Evolutionary conservation across 2,113 vertebrate genomes (phyloP), one percentile per base, ranked within the genome.

Genomic region (Cyphomyrus plagiostoma): DNA sequence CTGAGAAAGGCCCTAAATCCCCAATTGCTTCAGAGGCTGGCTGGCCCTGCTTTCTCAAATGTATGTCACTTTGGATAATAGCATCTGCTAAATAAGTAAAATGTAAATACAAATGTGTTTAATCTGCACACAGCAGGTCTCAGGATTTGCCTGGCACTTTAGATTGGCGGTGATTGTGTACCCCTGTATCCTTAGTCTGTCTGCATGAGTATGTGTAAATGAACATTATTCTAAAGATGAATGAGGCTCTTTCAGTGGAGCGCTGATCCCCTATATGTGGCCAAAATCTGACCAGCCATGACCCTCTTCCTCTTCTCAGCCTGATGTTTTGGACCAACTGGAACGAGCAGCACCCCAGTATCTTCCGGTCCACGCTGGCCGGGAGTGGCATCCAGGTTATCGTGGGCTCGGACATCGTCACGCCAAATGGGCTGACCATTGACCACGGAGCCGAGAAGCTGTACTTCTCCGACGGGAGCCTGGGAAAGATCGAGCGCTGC

Each of bases 241-340:
- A 85, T 49, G 3, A 85, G 23, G 45, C 45, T 49, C 3, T 48
- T 23, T 48, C 82, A 49, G 82, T 48, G 35, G 15, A 39, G n/a
- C 1, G 6, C 74, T 42, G 35, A 17, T 35, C 11, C 35, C 74
- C 35, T 35, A 42, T 42, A 80, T 42, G 17, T 3, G n/a, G 35
- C 15, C 15, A 17, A 42, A 39, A 39, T 80, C 35, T 80, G 74
- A 80, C 74, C 15, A 1, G 30, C 35, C 42, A 8, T 80, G 15
- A 19, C 74, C 74, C 35, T 42, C 74, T 42, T 19, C 35, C 35
- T 7, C 50, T n/a, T 11, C 49, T n/a, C 26, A 98, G 97, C 92
- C 93, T 97, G 93, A 97, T 97, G 97, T 98, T 98, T 93, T 98
- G 97, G 97, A 97, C 97, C 89, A 97, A 97, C 91, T 97, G 97